phyloP scores from a whole-genome alignment of 2,113 vertebrate species.

The Galbula dea region DNA sequence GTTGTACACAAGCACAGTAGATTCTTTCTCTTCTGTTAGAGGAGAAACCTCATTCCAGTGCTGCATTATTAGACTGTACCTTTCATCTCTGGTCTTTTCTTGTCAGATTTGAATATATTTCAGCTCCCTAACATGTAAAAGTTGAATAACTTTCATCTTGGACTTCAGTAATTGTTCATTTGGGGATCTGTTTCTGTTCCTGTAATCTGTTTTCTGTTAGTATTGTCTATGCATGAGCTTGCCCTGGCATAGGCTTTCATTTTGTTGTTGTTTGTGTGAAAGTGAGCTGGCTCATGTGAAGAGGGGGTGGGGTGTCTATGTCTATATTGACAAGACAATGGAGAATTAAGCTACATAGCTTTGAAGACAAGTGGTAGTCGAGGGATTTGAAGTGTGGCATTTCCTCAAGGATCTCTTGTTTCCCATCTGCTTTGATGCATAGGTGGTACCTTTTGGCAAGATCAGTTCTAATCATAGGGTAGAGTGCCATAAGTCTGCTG shows the following conservation, averaged over 20 bases:
- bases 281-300: neutral
- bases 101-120: neutral
- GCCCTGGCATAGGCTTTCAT: neutral
- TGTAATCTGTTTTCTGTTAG: neutral
- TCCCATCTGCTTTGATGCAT: neutral
- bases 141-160: neutral
- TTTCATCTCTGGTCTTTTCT: neutral
- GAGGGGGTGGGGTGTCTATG: neutral
- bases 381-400: conserved; percentile 43
- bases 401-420: conserved; percentile 48
- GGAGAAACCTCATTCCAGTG: neutral
- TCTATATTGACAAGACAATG: neutral
- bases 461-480: conserved; percentile 10
- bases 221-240: neutral
- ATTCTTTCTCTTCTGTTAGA: neutral
- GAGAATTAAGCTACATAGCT: conserved; percentile 25
- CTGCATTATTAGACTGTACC: neutral
- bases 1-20: neutral
- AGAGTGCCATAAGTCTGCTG: neutral
- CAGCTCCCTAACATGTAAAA: neutral
- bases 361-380: conserved; percentile 42
- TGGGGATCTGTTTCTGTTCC: neutral
- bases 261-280: conserved; percentile 11
- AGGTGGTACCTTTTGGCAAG: conserved; percentile 38
- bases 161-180: neutral